phyloP scores from a whole-genome alignment of 1,140 invertebrate genomes.

The Drosophila sp. region DNA sequence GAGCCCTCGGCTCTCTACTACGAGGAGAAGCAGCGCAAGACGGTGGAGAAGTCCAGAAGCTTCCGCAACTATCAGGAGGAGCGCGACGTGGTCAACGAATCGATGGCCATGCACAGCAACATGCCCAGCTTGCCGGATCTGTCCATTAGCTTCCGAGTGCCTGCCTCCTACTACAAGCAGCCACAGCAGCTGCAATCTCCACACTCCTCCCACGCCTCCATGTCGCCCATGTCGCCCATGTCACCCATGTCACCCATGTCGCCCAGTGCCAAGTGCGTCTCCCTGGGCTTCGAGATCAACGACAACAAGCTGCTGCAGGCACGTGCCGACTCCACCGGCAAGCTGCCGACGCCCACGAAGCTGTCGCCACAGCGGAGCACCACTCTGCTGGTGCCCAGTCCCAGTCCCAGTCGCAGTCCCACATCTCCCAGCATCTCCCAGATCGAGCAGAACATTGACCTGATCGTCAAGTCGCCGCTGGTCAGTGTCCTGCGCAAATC shows the following conservation, averaged over 20 bases:
- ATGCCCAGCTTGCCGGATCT: conserved; percentile 84
- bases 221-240: conserved; percentile 2
- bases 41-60: conserved; percentile 88
- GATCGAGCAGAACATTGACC: conserved; percentile 79
- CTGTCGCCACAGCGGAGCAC: conserved; percentile 53
- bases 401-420: conserved; percentile 26
- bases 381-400: conserved; percentile 45
- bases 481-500: conserved; percentile 76
- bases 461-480: conserved; percentile 80
- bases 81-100: conserved; percentile 15
- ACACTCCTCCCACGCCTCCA: conserved; percentile 32
- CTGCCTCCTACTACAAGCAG: conserved; percentile 60
- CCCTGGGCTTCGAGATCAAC: conserved; percentile 76
- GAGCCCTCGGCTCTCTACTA: conserved; percentile 65
- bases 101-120: conserved; percentile 54
- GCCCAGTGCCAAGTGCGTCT: conserved; percentile 60
- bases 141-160: conserved; percentile 73
- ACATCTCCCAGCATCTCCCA: conserved; percentile 72
- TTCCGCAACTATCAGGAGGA: conserved; percentile 87
- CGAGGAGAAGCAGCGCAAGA: conserved; percentile 84
- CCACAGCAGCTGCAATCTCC: conserved; percentile 21
- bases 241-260: conserved; percentile 56
- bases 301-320: conserved; percentile 74
- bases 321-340: conserved; percentile 59
- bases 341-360: conserved; percentile 41